Evolutionary conservation across 2,113 vertebrate species (phyloP).

Genomic region (Chaetodon auriga): DNA sequence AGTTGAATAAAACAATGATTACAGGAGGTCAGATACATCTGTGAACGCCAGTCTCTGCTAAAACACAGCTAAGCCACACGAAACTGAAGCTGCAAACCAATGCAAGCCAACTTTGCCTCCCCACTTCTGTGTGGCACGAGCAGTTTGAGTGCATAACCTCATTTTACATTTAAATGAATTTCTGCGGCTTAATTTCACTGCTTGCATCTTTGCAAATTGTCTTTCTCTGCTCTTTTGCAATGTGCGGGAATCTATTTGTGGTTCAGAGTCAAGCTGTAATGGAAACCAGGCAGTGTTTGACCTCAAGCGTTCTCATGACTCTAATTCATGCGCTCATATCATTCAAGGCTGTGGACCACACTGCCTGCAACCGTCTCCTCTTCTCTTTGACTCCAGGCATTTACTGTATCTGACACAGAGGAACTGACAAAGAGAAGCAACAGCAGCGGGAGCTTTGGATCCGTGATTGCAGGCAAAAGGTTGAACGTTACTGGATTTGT

Average conservation of each 20-base stretch:
- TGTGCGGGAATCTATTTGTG: constrained; percentile 9
- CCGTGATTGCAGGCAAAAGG: not conserved
- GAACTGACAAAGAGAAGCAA: constrained; percentile 2
- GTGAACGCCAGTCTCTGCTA: constrained; percentile 6
- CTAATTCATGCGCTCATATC: constrained; percentile 38
- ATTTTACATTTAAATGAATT: constrained; percentile 44
- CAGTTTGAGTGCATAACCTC: constrained; percentile 19
- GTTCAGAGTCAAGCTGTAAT: constrained; percentile 11
- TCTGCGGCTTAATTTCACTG: constrained; percentile 4
- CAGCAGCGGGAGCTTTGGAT: not conserved
- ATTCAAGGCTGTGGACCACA: constrained; percentile 23
- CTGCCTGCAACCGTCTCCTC: constrained; percentile 16
- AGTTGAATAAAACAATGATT: constrained; percentile 18
- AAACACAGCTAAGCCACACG: not conserved
- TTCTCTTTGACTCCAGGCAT: not conserved
- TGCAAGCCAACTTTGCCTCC: not conserved
- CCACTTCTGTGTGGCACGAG: not conserved
- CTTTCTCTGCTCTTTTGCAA: constrained; percentile 15
- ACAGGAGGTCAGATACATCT: constrained; percentile 10
- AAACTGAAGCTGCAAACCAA: not conserved
- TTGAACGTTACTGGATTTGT: not conserved
- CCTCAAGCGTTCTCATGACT: constrained; percentile 29
- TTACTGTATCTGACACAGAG: constrained; percentile 15
- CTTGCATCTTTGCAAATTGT: constrained; percentile 20
- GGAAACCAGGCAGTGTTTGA: constrained; percentile 42